Percentiles rank a stretch among this genome's conserved stretches.
These are phyloP conservation scores for Pygoscelis adeliae DNA, from an alignment of 2,113 vertebrate species.

Conservation along the genomic window DNA sequence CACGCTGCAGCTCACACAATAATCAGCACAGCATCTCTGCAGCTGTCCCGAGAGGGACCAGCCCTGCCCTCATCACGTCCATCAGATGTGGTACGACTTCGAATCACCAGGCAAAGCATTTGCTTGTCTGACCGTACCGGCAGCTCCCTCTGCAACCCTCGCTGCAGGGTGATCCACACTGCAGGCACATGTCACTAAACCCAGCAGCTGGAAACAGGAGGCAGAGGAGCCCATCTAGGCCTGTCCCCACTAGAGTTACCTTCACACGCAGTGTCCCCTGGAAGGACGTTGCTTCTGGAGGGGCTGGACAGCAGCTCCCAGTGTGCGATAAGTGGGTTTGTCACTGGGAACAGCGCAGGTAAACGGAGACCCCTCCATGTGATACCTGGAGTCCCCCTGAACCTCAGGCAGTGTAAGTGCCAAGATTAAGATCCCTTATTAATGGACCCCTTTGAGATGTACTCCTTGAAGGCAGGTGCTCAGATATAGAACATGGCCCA, in stretches of 20 bases:
- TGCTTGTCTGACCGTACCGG: rapidly evolving
- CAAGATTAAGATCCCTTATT: not conserved
- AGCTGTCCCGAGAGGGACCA: not conserved
- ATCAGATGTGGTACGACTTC: rapidly evolving
- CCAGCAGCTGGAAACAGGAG: not conserved
- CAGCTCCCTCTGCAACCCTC: not conserved
- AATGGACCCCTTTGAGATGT: not conserved
- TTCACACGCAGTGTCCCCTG: not conserved
- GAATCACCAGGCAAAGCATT: not conserved
- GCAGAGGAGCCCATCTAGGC: not conserved
- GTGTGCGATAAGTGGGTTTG: rapidly evolving
- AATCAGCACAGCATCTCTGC: not conserved
- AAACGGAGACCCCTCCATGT: not conserved
- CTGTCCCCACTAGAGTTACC: not conserved
- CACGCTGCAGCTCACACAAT: rapidly evolving
- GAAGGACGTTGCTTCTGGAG: not conserved
- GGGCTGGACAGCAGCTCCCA: not conserved
- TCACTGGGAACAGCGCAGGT: not conserved
- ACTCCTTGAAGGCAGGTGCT: not conserved
- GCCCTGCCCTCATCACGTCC: not conserved
- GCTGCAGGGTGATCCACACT: not conserved
- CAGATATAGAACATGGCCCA: not conserved
- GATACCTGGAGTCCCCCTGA: not conserved
- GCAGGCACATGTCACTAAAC: not conserved
- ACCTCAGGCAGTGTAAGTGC: not conserved